Conservation (phyloP, 2,113 vertebrate genomes). For the Ceyx melanurus region DNA sequence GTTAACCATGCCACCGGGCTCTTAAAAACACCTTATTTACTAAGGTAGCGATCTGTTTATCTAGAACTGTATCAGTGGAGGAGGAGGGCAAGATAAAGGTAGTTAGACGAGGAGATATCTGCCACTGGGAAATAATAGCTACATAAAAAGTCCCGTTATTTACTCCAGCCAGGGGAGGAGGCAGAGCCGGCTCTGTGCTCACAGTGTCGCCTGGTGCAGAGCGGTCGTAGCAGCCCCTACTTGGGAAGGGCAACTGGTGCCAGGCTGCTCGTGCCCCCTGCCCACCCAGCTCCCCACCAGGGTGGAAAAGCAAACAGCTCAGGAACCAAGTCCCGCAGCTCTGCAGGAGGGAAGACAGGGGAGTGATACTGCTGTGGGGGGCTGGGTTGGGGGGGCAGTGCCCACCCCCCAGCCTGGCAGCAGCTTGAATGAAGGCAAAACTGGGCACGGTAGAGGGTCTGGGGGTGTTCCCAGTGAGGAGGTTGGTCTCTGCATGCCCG, state of each 20-base stretch:
- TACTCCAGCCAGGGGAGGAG: constrained; percentile 35
- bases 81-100: constrained; percentile 62
- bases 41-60: constrained; percentile 73
- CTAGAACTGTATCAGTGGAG: constrained; percentile 68
- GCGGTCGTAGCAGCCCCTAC: too few species aligned
- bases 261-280: background rate
- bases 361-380: fast-evolving
- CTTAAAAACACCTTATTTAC: constrained; percentile 72
- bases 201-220: background rate
- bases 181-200: background rate
- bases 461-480: background rate
- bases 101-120: constrained; percentile 69
- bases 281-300: fast-evolving
- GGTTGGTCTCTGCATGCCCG: background rate
- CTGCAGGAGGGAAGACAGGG: background rate
- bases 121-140: constrained; percentile 68
- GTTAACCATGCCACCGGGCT: constrained; percentile 56
- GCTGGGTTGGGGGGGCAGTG: background rate
- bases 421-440: background rate
- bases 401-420: background rate
- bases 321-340: fast-evolving
- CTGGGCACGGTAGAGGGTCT: background rate
- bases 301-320: fast-evolving
- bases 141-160: constrained; percentile 69
- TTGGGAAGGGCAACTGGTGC: too few species aligned